phyloP scores from a whole-genome alignment of 2,888 invertebrate species.

The Epiblema foenella region DNA sequence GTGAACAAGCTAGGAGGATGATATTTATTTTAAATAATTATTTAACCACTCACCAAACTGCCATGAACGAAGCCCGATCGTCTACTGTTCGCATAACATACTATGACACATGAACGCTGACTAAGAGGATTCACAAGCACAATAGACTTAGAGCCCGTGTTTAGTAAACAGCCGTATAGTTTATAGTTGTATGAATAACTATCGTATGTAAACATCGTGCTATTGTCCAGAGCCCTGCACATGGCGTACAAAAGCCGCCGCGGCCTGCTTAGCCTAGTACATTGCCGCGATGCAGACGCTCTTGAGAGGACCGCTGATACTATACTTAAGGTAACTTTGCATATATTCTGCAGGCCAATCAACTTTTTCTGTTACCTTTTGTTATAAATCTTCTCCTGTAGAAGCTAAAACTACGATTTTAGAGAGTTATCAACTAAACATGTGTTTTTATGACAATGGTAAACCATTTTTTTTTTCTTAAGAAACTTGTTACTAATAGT shows the following conservation, averaged over 20 bases:
- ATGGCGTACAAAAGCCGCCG: conserved; percentile 83
- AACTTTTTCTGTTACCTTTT: too few species aligned
- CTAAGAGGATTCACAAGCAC: conserved; percentile 58
- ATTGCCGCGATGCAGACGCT: conserved; percentile 71
- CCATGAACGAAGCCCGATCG: neutral
- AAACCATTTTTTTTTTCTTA: too few species aligned
- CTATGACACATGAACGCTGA: conserved; percentile 3
- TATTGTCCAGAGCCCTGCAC: conserved; percentile 77
- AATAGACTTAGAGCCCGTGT: conserved; percentile 74
- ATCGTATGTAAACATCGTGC: conserved; percentile 74
- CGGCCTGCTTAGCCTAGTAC: conserved; percentile 71
- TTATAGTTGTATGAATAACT: conserved; percentile 80
- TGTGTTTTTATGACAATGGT: too few species aligned
- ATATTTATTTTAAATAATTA: neutral
- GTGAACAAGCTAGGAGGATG: too few species aligned
- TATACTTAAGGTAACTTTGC: conserved; percentile 74
- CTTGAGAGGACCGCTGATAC: conserved; percentile 72
- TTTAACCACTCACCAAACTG: conserved; percentile 18
- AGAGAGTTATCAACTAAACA: too few species aligned
- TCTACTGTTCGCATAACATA: conserved; percentile 18
- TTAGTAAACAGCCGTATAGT: conserved; percentile 77
- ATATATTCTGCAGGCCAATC: too few species aligned
- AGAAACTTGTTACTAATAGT: too few species aligned
- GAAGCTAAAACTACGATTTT: too few species aligned
- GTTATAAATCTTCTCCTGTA: too few species aligned